Evolutionary conservation across 1,140 invertebrate genomes (phyloP), one percentile per base, ranked within the genome.

Genomic region (Agrypnia vestita): DNA sequence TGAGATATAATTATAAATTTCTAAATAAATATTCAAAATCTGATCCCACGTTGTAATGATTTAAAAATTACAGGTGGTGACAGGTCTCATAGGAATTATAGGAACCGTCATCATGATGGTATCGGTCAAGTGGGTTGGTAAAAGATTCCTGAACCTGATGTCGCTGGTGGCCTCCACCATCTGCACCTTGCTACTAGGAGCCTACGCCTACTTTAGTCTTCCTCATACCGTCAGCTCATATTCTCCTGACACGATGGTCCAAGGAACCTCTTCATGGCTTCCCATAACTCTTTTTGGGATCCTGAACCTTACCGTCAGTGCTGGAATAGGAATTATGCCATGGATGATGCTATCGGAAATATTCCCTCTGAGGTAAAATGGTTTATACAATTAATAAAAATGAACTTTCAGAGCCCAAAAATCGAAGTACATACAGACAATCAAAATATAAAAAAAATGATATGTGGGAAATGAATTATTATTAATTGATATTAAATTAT

Each of bases 101-200:
- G 85, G 85, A 0, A 84, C 84, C 9, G 62, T 88, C 0, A 10
- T 87, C 0, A 81, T 86, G 7, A 84, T 90, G 43, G 80, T 90
- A 9, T 85, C 92, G 17, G 92, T 93, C 76, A 92, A 93, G 84
- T 84, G 90, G 83, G 81, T 88, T 25, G 88, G 90, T 47, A 86
- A 89, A 77, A 80, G 89, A 43, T n/a, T 83, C 0, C 73, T 89
- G n/a, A 85, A 83, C 3, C 80, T 88, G 4, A 67, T 84, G 8
- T 87, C 90, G n/a, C 84, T 87, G 55, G 72, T 82, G 0, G 44
- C 59, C 0, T 86, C 86, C 49, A 69, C 84, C 0, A 72, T 85
- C 56, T 82, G 69, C 19, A 84, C 80, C 3, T 79, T 82, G 51
- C 76, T 64, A 10, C 84, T 79, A 79, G 84, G 44, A n/a, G 62